phyloP scores from a whole-genome alignment of 2,797 vertebrate species.

The Emydoidea blandingii region DNA sequence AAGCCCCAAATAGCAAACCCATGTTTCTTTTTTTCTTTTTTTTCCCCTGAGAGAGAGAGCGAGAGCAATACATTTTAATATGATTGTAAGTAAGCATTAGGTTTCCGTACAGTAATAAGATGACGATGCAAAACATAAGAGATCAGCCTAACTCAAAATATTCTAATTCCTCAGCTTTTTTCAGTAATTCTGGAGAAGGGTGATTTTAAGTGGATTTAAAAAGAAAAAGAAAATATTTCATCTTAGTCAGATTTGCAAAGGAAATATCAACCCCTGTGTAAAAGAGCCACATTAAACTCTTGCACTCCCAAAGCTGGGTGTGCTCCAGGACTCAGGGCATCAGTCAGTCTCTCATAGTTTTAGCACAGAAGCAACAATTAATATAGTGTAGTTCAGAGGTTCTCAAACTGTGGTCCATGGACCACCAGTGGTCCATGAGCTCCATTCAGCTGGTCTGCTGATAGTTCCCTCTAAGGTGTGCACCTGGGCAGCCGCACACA shows the following conservation, averaged over 20 bases:
- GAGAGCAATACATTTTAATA: background rate
- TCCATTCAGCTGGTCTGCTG: too few relatives aligned
- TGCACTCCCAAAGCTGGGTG: background rate
- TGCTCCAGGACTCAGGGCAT: background rate
- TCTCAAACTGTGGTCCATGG: too few relatives aligned
- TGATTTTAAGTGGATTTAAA: background rate
- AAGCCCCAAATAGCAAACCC: background rate
- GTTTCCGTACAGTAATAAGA: conserved; percentile 11
- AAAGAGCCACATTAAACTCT: background rate
- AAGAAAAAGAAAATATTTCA: background rate
- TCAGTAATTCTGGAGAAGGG: background rate
- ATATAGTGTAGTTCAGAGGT: rapidly evolving
- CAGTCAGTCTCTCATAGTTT: background rate
- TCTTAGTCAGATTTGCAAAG: background rate
- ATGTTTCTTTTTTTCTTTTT: background rate
- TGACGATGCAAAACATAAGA: background rate
- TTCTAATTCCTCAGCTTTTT: background rate
- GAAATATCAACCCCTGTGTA: rapidly evolving
- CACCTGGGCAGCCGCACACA: too few relatives aligned
- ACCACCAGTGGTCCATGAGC: too few relatives aligned
- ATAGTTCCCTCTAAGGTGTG: too few relatives aligned
- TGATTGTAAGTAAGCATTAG: background rate
- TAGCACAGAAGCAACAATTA: background rate
- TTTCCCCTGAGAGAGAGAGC: background rate
- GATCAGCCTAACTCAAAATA: background rate